phyloP scores from a whole-genome alignment of 2,113 vertebrate genomes.

The Clarias gariepinus region DNA sequence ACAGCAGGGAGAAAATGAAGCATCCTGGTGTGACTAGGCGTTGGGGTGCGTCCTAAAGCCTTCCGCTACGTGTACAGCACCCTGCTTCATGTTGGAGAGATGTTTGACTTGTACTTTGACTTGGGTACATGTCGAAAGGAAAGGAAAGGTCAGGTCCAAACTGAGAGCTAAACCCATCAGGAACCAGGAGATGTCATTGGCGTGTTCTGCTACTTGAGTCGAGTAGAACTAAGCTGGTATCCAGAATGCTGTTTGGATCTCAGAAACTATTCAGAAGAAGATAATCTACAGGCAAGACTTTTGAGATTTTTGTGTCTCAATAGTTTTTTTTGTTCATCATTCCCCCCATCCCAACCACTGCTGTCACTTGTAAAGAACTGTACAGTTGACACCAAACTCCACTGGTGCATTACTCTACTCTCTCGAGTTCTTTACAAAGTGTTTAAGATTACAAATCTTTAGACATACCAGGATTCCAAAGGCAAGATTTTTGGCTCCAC shows the following conservation, averaged over 20 bases:
- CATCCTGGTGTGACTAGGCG: background rate
- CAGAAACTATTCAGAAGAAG: background rate
- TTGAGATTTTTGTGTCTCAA: background rate
- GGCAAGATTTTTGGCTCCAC: background rate
- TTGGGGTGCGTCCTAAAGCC: background rate
- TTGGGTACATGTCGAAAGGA: background rate
- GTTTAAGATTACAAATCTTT: background rate
- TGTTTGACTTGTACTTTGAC: background rate
- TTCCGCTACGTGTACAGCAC: background rate
- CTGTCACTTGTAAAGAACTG: background rate
- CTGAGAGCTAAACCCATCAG: background rate
- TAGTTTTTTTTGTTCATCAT: background rate
- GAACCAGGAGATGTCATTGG: background rate
- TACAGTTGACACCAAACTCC: background rate
- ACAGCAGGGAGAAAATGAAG: slow-evolving; percentile 23
- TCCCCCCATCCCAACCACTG: background rate
- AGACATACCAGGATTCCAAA: background rate
- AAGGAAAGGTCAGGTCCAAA: background rate
- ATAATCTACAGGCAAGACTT: background rate
- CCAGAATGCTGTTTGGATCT: background rate
- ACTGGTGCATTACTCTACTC: background rate
- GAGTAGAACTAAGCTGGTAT: background rate
- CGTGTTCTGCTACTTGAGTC: background rate
- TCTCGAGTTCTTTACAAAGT: background rate
- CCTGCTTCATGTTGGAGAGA: slow-evolving; percentile 4